phyloP scores from a whole-genome alignment of 2,797 vertebrate genomes.

The Aplochiton taeniatus region DNA sequence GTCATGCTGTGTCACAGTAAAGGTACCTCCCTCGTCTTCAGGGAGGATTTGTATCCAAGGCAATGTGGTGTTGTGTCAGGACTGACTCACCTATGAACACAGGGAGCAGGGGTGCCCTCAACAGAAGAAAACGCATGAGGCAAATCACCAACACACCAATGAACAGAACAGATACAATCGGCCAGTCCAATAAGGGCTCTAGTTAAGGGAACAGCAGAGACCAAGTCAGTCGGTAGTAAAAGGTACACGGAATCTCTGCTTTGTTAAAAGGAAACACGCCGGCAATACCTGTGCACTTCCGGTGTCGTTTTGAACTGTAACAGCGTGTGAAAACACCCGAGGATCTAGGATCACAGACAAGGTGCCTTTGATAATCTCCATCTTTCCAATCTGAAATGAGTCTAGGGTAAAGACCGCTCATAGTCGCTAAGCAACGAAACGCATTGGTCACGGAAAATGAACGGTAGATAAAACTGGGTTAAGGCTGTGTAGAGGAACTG shows the following conservation, averaged over 20 bases:
- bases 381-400: too few species aligned
- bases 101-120: constrained; percentile 15
- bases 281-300: too few species aligned
- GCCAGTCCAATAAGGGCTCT: constrained; percentile 19
- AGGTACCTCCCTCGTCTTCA: constrained; percentile 27
- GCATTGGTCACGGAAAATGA: too few species aligned
- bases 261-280: too few species aligned
- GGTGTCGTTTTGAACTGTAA: too few species aligned
- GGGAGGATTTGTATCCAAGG: constrained; percentile 27
- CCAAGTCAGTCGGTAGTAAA: too few species aligned
- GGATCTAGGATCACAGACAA: too few species aligned
- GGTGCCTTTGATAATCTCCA: too few species aligned
- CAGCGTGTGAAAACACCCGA: too few species aligned
- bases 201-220: neutral
- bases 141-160: constrained; percentile 13
- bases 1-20: constrained; percentile 11
- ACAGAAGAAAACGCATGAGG: constrained; percentile 32
- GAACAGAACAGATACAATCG: constrained; percentile 18
- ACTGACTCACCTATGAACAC: constrained; percentile 26
- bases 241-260: too few species aligned
- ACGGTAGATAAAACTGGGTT: neutral
- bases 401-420: too few species aligned
- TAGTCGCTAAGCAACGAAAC: too few species aligned
- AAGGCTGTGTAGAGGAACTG: constrained; percentile 35
- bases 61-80: constrained; percentile 31